Percentiles rank a stretch among this genome's conserved stretches.
Evolutionary conservation across 2,797 vertebrate genomes (phyloP).

Genomic region (Sebastes baramenuke): DNA sequence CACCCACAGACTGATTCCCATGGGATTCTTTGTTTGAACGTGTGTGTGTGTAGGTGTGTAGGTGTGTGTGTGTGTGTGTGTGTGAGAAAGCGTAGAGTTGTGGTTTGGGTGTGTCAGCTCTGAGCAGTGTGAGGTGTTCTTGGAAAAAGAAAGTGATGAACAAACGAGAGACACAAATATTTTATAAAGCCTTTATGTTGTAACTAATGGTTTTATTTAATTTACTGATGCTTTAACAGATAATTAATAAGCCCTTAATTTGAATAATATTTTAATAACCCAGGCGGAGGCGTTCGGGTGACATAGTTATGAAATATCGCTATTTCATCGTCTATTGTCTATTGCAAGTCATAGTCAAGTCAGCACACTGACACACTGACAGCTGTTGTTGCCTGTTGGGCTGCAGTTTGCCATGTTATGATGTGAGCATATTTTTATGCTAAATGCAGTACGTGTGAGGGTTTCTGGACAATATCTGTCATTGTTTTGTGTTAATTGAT

Average conservation of each 20-base stretch:
- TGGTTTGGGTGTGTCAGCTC: slow-evolving; percentile 17
- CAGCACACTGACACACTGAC: too few species aligned
- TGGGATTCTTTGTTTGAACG: slow-evolving; percentile 23
- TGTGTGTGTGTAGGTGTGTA: background rate
- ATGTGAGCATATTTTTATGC: rapidly evolving
- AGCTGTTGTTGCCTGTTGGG: too few species aligned
- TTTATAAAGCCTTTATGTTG: background rate
- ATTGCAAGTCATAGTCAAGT: too few species aligned
- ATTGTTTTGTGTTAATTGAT: too few species aligned
- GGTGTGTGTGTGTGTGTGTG: background rate
- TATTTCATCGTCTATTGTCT: too few species aligned
- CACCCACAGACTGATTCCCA: slow-evolving; percentile 55
- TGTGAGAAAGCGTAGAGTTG: background rate
- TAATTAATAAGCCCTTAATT: too few species aligned
- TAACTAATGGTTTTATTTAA: background rate
- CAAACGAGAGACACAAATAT: background rate
- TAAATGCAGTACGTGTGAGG: too few species aligned
- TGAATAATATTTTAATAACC: too few species aligned
- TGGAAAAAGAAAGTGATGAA: background rate
- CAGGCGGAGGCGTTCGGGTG: rapidly evolving
- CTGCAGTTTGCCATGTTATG: too few species aligned
- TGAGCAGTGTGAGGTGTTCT: background rate
- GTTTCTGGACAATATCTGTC: rapidly evolving
- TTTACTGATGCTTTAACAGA: too few species aligned
- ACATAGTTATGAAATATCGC: too few species aligned